A percentile compares a stretch with the other conserved stretches of the same genome.
These are phyloP conservation scores for Rhizoglyphus robini DNA, from an alignment of 1,140 invertebrate genomes.

Conservation along the genomic window DNA sequence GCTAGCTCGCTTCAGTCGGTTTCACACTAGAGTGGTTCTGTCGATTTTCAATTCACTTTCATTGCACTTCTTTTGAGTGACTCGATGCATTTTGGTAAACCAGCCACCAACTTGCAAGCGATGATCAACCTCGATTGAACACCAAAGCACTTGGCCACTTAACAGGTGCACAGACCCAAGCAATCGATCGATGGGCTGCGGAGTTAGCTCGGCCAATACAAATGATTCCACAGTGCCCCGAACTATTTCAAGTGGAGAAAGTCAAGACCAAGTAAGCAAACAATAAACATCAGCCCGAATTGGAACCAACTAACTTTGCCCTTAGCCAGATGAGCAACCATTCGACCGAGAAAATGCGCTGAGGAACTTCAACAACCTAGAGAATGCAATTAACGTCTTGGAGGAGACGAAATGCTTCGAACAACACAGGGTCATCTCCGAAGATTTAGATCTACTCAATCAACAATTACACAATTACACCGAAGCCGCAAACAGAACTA, in stretches of 20 bases:
- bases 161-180: too few relatives aligned
- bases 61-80: too few relatives aligned
- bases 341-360: constrained; percentile 11
- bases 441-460: constrained; percentile 26
- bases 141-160: too few relatives aligned
- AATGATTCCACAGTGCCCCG: not conserved
- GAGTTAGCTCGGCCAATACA: not conserved
- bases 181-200: constrained; percentile 8
- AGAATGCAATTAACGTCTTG: constrained; percentile 22
- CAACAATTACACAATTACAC: constrained; percentile 18
- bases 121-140: too few relatives aligned
- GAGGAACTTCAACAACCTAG: constrained; percentile 25
- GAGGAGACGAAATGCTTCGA: constrained; percentile 25
- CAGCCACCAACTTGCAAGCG: too few relatives aligned
- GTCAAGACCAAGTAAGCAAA: not conserved
- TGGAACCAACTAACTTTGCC: not conserved
- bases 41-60: too few relatives aligned
- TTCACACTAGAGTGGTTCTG: too few relatives aligned
- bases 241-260: not conserved
- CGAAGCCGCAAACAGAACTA: constrained; percentile 15
- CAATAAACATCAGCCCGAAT: not conserved
- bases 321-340: not conserved
- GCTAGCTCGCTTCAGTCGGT: too few relatives aligned
- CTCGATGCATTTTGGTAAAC: too few relatives aligned
- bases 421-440: constrained; percentile 23